Base-by-base conservation (phyloP, 2,113 vertebrate genomes). In the Lycocorax pyrrhopterus region DNA sequence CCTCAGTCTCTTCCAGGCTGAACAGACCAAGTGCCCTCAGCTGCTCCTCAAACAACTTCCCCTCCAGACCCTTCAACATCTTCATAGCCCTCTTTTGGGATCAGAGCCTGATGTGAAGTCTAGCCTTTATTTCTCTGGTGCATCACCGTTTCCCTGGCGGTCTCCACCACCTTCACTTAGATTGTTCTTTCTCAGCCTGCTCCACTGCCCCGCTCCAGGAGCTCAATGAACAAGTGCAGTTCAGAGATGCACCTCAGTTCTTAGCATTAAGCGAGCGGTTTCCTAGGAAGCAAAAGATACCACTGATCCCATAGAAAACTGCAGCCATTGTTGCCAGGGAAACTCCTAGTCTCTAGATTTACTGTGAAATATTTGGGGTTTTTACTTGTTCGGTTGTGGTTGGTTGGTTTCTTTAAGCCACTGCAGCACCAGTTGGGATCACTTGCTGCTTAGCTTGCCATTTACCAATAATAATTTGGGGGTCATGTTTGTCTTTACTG, bases 81-180 rank as follows among this genome's bases (percentile, higher is more conserved):
- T 49, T 63, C 41, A 4, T 14, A 33, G 18, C 27, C 18, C 15
- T 69, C 21, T 16, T 56, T 51, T 43, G 49, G 43, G 10, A 43
- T 77, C 43, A 80, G 26, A 76, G 30, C 66, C 23, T 62, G 44
- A 60, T 58, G 26, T 29, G 51, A 67, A 77, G 26, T 35, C 58
- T 39, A 12, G 25, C 56, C 22, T 64, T n/a, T 41, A 17, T 78
- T 59, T 55, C 33, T 55, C 20, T 1, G 5, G 8, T 15, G 4
- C 17, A 20, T 72, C 4, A 1, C 22, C 0, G 0, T 60, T 89
- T 43, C 44, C 30, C 32, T 92, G 51, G 26, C 0, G 0, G 13
- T 49, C 23, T 66, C 55, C 8, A 29, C 13, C 39, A 30, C 44
- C 32, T 89, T 52, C 56, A 7, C 20, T 78, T 75, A 20, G 18